Base-by-base conservation (phyloP, 30 jellyfish, hydroid and myxozoan species). In the Hydra vulgaris region DNA sequence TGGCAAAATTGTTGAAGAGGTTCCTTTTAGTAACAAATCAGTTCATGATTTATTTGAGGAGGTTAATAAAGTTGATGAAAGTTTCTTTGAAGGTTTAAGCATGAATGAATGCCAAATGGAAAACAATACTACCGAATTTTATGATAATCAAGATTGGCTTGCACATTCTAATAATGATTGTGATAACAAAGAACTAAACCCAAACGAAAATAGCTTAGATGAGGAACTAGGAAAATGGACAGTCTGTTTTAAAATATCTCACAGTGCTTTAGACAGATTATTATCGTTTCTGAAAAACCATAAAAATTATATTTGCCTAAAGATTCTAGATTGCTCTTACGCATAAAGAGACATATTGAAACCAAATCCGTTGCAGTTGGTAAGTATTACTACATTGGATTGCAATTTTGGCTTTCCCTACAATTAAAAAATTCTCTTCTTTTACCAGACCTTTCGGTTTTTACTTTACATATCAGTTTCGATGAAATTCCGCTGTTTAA, bases 311-410 rank as follows among this genome's bases (percentile, higher is more conserved):
- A 26, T 27, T 70, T 74, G 53, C 82, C 82, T 18, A 74, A 74
- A 74, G 82, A 74, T 74, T 74, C 82, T 25, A 19, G 82, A 26
- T 26, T 73, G 55, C 82, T 74, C 25, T 70, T 74, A 25, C 71
- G 25, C 69, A 74, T 73, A 26, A 74, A 26, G 25, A 25, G 71
- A 74, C 55, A n/a, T n/a, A 73, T 27, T 74, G 22, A 23, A 53
- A 21, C 82, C 26, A 26, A 23, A 40, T 40, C 61, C 12, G 61
- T 40, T 40, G 61, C 61, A 40, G 61, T 5, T 40, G 61, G 61
- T 40, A 15, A 27, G 25, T 26, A 74, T 40, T 40, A 40, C 61
- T 40, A 40, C 61, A 40, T 40, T 40, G 61, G 61, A 40, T 40
- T 40, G 61, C 61, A 40, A 40, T 40, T 40, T 40, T 40, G 12